These are phyloP conservation scores for Reinhardtius hippoglossoides DNA, from an alignment of 2,113 vertebrate genomes.

Conservation along the genomic window DNA sequence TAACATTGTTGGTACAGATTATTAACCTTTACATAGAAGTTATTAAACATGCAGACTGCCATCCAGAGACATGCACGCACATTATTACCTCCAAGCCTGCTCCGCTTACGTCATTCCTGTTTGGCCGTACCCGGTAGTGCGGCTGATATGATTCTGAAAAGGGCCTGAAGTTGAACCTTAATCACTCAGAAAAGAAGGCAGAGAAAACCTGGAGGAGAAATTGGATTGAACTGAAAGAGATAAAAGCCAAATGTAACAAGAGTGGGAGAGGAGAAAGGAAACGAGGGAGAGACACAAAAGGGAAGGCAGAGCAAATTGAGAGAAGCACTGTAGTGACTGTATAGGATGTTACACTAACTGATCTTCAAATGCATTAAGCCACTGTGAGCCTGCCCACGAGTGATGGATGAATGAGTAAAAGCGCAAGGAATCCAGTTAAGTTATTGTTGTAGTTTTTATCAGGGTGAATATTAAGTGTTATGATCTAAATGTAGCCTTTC, in stretches of 20 bases:
- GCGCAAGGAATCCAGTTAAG: not conserved
- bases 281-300: not conserved
- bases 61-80: not conserved
- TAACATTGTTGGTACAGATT: slow-evolving; percentile 8
- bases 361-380: slow-evolving; percentile 8
- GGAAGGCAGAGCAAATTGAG: not conserved
- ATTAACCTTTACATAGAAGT: slow-evolving; percentile 15
- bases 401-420: not conserved
- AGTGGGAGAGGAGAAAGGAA: not conserved
- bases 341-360: not conserved
- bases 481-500: not conserved
- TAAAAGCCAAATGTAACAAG: slow-evolving; percentile 15
- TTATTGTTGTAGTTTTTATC: not conserved
- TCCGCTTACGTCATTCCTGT: not conserved
- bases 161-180: slow-evolving; percentile 41
- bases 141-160: slow-evolving; percentile 45
- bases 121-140: slow-evolving; percentile 30
- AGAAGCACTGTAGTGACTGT: not conserved
- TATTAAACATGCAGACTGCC: slow-evolving; percentile 9
- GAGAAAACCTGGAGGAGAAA: slow-evolving; percentile 6
- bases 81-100: slow-evolving; percentile 4
- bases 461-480: no score
- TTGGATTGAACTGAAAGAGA: slow-evolving; percentile 49
- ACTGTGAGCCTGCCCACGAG: not conserved
- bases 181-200: slow-evolving; percentile 33